Conservation (phyloP, 2,113 vertebrate genomes). For the Megalops atlanticus region DNA sequence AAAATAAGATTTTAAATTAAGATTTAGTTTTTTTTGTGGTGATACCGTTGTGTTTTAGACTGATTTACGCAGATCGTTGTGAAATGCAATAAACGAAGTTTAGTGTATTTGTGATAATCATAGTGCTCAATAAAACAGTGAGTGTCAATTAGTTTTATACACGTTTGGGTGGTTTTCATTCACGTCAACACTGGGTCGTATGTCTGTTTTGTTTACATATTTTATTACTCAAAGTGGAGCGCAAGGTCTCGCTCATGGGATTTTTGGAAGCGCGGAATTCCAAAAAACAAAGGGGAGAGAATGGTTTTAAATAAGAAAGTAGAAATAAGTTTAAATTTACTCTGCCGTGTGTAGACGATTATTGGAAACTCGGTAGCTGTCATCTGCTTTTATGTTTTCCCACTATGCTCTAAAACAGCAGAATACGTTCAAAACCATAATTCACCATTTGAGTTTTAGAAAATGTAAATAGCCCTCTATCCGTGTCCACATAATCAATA, state of each 20-base stretch:
- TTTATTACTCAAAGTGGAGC: conserved; percentile 4
- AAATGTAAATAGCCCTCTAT: neutral
- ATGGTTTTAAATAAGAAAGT: neutral
- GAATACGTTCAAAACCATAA: neutral
- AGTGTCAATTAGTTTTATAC: conserved; percentile 78
- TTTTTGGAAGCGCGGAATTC: conserved; percentile 16
- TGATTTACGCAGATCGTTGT: conserved; percentile 73
- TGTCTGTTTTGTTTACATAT: conserved; percentile 11
- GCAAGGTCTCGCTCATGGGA: neutral
- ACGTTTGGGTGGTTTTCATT: conserved; percentile 51
- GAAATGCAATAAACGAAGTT: conserved; percentile 79
- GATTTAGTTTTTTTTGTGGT: conserved; percentile 54
- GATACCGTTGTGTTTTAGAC: conserved; percentile 58
- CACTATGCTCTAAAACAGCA: neutral
- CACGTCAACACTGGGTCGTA: neutral
- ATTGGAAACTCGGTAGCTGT: neutral
- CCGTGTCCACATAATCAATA: neutral
- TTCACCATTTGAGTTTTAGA: neutral
- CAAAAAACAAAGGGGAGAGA: neutral
- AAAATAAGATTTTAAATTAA: conserved; percentile 33
- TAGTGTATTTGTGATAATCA: conserved; percentile 79
- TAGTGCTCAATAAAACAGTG: conserved; percentile 80
- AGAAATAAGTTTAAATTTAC: neutral
- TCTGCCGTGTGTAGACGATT: neutral
- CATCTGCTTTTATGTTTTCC: neutral